Evolutionary conservation across 1,140 invertebrate genomes (phyloP), one percentile per base, ranked within the genome.

Genomic region (Drosophila cardini): DNA sequence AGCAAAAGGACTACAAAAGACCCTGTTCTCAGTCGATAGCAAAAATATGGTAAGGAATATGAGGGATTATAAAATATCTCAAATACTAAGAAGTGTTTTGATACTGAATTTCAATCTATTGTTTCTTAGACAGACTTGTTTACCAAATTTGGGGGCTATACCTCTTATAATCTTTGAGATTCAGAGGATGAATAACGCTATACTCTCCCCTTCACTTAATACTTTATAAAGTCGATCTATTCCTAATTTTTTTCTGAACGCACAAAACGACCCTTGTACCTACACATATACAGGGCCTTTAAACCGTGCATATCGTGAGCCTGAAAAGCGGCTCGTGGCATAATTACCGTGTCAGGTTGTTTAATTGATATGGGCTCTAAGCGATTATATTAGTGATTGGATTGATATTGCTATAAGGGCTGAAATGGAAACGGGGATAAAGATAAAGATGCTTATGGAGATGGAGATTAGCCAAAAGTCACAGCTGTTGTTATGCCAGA

Each of bases 281-380:
- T n/a, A n/a, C n/a, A n/a, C n/a, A n/a, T n/a, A n/a, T n/a, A 21
- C 13, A 45, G 36, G 21, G 46, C 5, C 1, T 2, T n/a, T 18
- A 16, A 30, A 62, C 46, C 57, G 43, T 72, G 61, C 42, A 45
- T 26, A 48, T 55, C 32, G 48, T 87, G 64, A 36, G 45, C 38
- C 69, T 85, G 81, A 74, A 75, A 81, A 45, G 57, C 57, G 16
- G 16, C 26, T 15, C 46, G 55, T 45, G 46, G 58, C 43, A 55
- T 87, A 89, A 87, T 89, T 87, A 80, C 63, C 84, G 73, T 80
- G 80, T 80, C 80, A 75, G 73, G 69, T 83, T 84, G 55, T 79
- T 87, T 87, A 89, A 87, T 87, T 87, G 84, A 89, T 76, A 67
- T 52, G 61, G 46, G 26, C 42, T 26, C 15, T 15, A 53, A 32